These are phyloP conservation scores for Bradypodion pumilum DNA, from an alignment of 2,797 vertebrate genomes.

Conservation along the genomic window DNA sequence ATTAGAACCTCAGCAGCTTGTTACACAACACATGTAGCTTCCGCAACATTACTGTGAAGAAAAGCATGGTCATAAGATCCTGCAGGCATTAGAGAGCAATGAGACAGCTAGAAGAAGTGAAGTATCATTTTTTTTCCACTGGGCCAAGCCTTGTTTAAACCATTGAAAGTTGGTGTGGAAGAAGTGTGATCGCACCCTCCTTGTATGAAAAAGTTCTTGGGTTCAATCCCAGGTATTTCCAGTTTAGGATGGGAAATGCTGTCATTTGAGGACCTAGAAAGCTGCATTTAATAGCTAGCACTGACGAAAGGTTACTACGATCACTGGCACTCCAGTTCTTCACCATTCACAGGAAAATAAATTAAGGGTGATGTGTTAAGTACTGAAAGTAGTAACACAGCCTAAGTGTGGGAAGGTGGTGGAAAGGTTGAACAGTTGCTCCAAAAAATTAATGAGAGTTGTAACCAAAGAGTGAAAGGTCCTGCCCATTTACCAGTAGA, in stretches of 20 bases:
- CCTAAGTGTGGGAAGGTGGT: too few relatives aligned
- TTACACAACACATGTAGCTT: conserved; percentile 34
- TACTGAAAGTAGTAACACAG: not conserved
- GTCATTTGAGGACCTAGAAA: not conserved
- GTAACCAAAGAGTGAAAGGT: too few relatives aligned
- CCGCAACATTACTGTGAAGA: not conserved
- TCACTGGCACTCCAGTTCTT: not conserved
- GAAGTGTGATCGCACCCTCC: not conserved
- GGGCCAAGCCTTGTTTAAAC: not conserved
- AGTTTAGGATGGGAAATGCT: not conserved
- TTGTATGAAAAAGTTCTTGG: not conserved
- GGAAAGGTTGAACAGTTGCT: too few relatives aligned
- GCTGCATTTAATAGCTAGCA: not conserved
- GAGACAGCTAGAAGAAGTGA: conserved; percentile 10
- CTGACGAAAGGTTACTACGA: not conserved
- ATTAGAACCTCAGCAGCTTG: not conserved
- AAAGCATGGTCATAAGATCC: conserved; percentile 15
- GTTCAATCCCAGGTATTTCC: not conserved
- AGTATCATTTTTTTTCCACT: not conserved
- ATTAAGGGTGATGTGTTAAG: not conserved
- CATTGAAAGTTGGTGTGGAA: not conserved
- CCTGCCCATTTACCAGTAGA: too few relatives aligned
- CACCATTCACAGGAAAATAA: not conserved
- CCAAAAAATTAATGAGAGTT: too few relatives aligned
- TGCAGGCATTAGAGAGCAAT: not conserved